Percentiles rank a stretch among this genome's conserved stretches.
These are phyloP conservation scores for Trichogramma pretiosum DNA, from an alignment of 1,140 invertebrate species.

Conservation along the genomic window DNA sequence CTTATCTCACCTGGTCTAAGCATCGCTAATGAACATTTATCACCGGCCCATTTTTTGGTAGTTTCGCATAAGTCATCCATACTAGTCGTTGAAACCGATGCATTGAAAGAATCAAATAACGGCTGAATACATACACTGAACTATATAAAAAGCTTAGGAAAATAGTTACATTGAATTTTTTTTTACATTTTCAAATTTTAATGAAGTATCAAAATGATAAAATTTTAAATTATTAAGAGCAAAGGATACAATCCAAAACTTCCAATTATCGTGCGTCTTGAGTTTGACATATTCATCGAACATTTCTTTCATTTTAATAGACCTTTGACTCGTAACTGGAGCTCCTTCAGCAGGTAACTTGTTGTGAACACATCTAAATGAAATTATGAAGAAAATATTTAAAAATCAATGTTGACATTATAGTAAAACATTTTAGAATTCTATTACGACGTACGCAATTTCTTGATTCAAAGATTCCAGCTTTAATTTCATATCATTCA, in stretches of 20 bases:
- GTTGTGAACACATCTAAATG: slow-evolving; percentile 76
- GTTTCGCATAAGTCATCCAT: slow-evolving; percentile 86
- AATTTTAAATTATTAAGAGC: neutral
- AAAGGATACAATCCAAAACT: slow-evolving; percentile 94
- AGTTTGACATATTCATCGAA: slow-evolving; percentile 84
- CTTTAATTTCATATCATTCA: slow-evolving; percentile 74
- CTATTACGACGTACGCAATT: slow-evolving; percentile 59
- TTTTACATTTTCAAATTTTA: too few relatives aligned
- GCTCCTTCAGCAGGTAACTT: slow-evolving; percentile 92
- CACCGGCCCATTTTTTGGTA: slow-evolving; percentile 87
- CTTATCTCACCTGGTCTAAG: slow-evolving; percentile 90
- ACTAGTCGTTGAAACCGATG: slow-evolving; percentile 82
- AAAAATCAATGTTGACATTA: too few relatives aligned
- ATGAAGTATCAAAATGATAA: too few relatives aligned
- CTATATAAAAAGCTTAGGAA: slow-evolving; percentile 49
- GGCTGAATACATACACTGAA: slow-evolving; percentile 86
- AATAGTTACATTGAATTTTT: slow-evolving; percentile 11
- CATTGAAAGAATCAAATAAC: slow-evolving; percentile 80
- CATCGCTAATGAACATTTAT: slow-evolving; percentile 87
- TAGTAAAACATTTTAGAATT: too few relatives aligned
- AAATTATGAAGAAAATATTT: neutral
- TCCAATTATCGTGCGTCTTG: slow-evolving; percentile 87
- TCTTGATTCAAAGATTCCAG: slow-evolving; percentile 84
- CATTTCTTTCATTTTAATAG: slow-evolving; percentile 90
- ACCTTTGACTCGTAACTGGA: slow-evolving; percentile 79